Conservation (phyloP, 2,113 vertebrate genomes). For the Myodes glareolus region DNA sequence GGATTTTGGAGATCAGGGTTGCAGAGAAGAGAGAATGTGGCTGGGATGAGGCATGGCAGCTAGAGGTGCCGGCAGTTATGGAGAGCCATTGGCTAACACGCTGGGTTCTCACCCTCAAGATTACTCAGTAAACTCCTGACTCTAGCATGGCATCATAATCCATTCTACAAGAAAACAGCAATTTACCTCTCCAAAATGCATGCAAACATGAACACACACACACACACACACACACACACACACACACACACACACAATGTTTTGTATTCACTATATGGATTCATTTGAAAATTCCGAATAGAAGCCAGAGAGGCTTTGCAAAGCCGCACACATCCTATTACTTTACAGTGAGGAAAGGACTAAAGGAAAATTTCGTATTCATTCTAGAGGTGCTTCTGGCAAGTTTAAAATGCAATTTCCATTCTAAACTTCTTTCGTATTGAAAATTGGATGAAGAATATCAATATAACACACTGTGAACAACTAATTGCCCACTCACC, state of each 20-base stretch:
- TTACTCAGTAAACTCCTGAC: not conserved
- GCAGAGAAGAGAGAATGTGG: not conserved
- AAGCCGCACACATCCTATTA: conserved; percentile 18
- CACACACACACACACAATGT: not conserved
- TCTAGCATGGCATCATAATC: not conserved
- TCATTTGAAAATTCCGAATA: conserved; percentile 8
- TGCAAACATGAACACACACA: not conserved
- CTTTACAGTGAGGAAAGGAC: not conserved
- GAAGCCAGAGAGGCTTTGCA: not conserved
- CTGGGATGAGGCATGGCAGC: not conserved
- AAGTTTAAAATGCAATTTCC: not conserved
- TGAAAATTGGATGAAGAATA: conserved; percentile 29
- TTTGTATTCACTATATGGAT: not conserved
- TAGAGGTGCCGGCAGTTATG: not conserved
- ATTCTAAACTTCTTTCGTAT: conserved; percentile 21
- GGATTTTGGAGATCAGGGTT: conserved; percentile 16
- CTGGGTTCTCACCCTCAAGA: not conserved
- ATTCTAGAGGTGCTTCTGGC: conserved; percentile 1
- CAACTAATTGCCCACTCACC: not conserved
- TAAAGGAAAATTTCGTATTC: conserved; percentile 30
- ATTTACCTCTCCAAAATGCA: not conserved
- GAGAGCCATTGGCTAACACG: not conserved
- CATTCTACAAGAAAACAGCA: not conserved
- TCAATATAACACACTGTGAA: conserved; percentile 7
- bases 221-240: not conserved